Evolutionary conservation across 2,888 invertebrate species (phyloP), one percentile per base, ranked within the genome.

Genomic region (Ennomos fuscantarius): DNA sequence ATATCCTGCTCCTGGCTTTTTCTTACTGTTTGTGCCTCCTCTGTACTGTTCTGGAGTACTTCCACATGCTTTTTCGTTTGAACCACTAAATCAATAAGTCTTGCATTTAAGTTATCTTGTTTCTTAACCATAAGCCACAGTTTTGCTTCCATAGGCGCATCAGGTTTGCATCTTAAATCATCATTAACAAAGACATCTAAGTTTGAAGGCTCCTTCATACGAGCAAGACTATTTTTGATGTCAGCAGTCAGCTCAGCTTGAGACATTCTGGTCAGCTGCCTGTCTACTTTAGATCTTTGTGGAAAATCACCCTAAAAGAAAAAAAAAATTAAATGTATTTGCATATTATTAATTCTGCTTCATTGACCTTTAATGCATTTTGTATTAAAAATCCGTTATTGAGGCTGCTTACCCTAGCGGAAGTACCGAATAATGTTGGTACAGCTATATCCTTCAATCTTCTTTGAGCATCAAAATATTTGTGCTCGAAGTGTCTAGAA

Each of bases 91-190:
- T 87, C 84, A 69, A 77, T 76, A 8, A 89, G 71, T 66, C 85
- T 85, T 35, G 72, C 78, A 42, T 82, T 89, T 31, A 91, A 65
- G 68, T 87, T 77, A 3, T 88, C 84, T 69, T 90, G 90, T 67
- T 90, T 90, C 59, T 89, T 90, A 1, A 89, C 71, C 68, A 89
- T 72, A 2, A 90, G 74, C 89, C 89, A 89, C 9, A 89, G 70
- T 15, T 79, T 78, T 2, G 80, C 81, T 54, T 89, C 88, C 48
- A 72, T 73, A 8, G 89, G 81, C 15, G 86, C 76, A 54, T 86
- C 82, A 10, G 76, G 44, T 57, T 73, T 81, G 57, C 81, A 83
- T 62, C 74, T 81, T 1, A 88, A 68, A 10, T 87, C 84, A 50
- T 87, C 86, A 60, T 72, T 79, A 2, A 90, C 68, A 72, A 74